These are phyloP conservation scores for Sciaenops ocellatus DNA, from an alignment of 2,797 vertebrate species.

Conservation along the genomic window DNA sequence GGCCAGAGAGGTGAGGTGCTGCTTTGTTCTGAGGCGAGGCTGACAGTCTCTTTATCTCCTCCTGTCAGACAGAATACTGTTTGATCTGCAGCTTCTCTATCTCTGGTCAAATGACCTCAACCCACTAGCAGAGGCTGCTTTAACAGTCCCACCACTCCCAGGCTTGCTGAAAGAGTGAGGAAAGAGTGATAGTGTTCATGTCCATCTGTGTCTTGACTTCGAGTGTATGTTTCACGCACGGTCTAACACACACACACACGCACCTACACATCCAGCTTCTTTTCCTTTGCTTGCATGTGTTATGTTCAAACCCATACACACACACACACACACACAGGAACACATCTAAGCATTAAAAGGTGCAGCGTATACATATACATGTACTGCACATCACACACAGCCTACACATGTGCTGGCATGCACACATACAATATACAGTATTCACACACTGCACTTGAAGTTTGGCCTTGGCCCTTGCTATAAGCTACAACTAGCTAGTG, in stretches of 20 bases:
- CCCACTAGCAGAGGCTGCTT: conserved; percentile 50
- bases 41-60: conserved; percentile 84
- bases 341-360: conserved; percentile 3
- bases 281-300: conserved; percentile 27
- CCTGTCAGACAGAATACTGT: conserved; percentile 82
- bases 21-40: conserved; percentile 82
- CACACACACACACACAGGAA: conserved; percentile 6
- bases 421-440: background rate
- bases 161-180: conserved; percentile 41
- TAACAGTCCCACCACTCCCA: conserved; percentile 39
- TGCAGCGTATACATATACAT: background rate
- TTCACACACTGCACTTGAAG: conserved; percentile 47
- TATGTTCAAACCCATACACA: conserved; percentile 24
- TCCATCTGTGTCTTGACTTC: conserved; percentile 38
- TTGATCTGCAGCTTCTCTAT: conserved; percentile 81
- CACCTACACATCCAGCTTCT: conserved; percentile 19
- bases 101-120: conserved; percentile 79
- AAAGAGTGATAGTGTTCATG: conserved; percentile 33
- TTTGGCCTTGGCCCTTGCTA: conserved; percentile 56
- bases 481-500: conserved; percentile 34
- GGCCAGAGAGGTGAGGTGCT: conserved; percentile 76
- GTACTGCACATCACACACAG: conserved; percentile 8
- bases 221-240: conserved; percentile 32
- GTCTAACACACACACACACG: conserved; percentile 10
- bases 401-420: conserved; percentile 7